Conservation (phyloP, 2,797 vertebrate genomes). For the Pygocentrus nattereri region DNA sequence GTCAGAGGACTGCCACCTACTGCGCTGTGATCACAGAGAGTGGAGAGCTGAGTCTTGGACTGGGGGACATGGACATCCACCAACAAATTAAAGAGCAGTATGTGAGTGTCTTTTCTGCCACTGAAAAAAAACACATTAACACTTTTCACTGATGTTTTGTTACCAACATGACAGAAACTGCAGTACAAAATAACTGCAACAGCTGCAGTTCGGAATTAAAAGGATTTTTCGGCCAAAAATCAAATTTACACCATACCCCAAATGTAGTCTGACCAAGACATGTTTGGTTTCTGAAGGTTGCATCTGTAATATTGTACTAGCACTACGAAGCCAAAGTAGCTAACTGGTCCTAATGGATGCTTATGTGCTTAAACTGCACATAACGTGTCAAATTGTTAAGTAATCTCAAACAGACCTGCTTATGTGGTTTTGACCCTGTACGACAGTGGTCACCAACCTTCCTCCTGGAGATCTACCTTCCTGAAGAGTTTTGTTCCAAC, state of each 20-base stretch:
- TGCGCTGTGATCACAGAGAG: conserved; percentile 82
- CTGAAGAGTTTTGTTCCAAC: no score
- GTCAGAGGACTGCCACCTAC: conserved; percentile 87
- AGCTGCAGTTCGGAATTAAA: not conserved
- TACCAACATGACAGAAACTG: not conserved
- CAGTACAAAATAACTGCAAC: not conserved
- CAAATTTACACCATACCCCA: no score
- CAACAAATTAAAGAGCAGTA: conserved; percentile 85
- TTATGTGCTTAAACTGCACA: no score
- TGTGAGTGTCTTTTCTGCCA: conserved; percentile 71
- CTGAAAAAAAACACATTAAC: not conserved
- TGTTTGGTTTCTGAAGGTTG: no score
- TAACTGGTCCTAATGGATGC: no score
- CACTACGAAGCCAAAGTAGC: no score
- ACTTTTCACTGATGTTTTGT: not conserved
- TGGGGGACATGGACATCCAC: conserved; percentile 94
- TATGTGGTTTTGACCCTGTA: no score
- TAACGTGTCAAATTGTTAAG: not conserved
- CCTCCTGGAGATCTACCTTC: no score
- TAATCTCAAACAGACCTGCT: not conserved
- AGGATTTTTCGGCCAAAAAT: not conserved
- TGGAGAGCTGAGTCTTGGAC: conserved; percentile 85
- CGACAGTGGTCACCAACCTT: no score
- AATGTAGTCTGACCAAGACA: no score
- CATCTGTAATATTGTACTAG: no score